A percentile compares a stretch with the other conserved stretches of the same genome.
Conservation (phyloP, 2,113 vertebrate species). For the Empidonax alnorum region DNA sequence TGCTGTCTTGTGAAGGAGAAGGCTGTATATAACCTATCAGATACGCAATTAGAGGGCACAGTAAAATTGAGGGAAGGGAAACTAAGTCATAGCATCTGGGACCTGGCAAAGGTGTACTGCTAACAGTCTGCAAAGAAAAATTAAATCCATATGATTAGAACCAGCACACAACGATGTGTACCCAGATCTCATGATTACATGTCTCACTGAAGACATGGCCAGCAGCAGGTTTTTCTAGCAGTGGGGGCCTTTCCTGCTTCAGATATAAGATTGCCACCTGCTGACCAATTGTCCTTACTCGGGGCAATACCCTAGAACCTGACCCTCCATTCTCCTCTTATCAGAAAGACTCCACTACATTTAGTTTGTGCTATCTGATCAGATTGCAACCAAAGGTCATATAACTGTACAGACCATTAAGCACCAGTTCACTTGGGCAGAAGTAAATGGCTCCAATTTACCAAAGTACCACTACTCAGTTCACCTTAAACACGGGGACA, state of each 20-base stretch:
- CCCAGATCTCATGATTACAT: background rate
- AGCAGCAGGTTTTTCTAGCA: background rate
- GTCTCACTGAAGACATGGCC: background rate
- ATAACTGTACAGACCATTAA: constrained; percentile 55
- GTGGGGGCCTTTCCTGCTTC: background rate
- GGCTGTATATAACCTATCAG: background rate
- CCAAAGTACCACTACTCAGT: constrained; percentile 28
- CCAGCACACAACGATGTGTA: background rate
- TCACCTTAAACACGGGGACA: constrained; percentile 12
- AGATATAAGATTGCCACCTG: constrained; percentile 28
- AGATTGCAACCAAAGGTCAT: constrained; percentile 42
- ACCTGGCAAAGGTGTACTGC: background rate
- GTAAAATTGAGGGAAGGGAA: background rate
- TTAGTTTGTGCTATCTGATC: constrained; percentile 18
- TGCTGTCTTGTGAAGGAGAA: background rate
- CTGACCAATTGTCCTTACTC: background rate
- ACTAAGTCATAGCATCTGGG: background rate
- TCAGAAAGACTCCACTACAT: background rate
- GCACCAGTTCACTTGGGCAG: constrained; percentile 29
- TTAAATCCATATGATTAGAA: background rate
- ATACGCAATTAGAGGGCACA: background rate
- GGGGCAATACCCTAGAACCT: background rate
- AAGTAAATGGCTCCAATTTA: constrained; percentile 43
- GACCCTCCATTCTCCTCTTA: background rate
- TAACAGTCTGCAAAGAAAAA: background rate